These are phyloP conservation scores for Semaprochilodus insignis DNA, from an alignment of 2,797 vertebrate genomes.

Conservation along the genomic window DNA sequence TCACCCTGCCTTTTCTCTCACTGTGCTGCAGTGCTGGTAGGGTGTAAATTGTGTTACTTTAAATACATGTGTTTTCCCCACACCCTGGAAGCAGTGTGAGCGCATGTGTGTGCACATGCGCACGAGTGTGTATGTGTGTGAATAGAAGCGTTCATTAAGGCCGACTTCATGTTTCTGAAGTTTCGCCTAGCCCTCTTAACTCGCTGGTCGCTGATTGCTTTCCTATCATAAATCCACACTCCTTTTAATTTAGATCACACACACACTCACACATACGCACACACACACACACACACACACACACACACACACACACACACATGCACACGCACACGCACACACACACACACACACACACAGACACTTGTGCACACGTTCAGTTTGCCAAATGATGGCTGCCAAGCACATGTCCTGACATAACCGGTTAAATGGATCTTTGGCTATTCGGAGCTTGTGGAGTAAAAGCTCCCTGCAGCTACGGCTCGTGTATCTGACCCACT, in stretches of 20 bases:
- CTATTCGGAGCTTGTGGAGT: conserved; percentile 49
- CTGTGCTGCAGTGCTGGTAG: conserved; percentile 49
- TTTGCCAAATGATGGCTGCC: conserved; percentile 40
- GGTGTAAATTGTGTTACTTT: conserved; percentile 81
- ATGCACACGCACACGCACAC: not conserved
- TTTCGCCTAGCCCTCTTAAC: not conserved
- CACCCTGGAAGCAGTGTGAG: conserved; percentile 60
- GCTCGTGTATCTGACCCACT: conserved; percentile 48
- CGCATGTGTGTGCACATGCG: conserved; percentile 32
- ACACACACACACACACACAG: not conserved
- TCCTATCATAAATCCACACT: conserved; percentile 13
- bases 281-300: not conserved
- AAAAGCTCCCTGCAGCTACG: conserved; percentile 46
- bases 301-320: not conserved
- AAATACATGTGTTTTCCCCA: conserved; percentile 74
- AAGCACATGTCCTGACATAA: conserved; percentile 52
- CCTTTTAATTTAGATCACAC: conserved; percentile 12
- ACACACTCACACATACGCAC: not conserved
- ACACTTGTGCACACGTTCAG: conserved; percentile 7
- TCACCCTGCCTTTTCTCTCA: conserved; percentile 43
- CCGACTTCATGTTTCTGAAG: conserved; percentile 4
- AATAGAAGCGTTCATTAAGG: conserved; percentile 25
- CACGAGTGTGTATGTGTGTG: not conserved
- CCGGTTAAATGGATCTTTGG: conserved; percentile 51
- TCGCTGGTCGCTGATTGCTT: not conserved